Evolutionary conservation across 2,888 invertebrate species (phyloP).

Genomic region (Masnerella sp.): DNA sequence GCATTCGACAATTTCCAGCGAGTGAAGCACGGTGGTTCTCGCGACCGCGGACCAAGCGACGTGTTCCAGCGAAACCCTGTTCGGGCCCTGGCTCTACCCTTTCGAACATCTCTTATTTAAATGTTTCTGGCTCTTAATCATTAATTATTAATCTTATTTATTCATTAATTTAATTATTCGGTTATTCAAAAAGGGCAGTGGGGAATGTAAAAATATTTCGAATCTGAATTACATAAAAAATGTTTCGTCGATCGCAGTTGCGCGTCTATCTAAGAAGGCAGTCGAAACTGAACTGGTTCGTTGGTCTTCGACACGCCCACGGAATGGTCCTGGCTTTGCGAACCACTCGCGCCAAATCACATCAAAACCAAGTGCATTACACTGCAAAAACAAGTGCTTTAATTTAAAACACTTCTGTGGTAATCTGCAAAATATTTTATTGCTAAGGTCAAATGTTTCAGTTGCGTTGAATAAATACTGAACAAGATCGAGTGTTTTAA

Average conservation of each 20-base stretch:
- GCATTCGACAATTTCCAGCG: constrained; percentile 48
- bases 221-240: constrained; percentile 59
- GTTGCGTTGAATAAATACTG: no score
- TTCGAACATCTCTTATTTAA: constrained; percentile 37
- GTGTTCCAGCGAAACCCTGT: no score
- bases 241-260: constrained; percentile 53
- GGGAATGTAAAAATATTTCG: constrained; percentile 62
- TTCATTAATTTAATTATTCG: constrained; percentile 49
- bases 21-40: no score
- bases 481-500: no score
- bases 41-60: background rate
- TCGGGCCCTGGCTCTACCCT: constrained; percentile 27
- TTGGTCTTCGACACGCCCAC: constrained; percentile 29
- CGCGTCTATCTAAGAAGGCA: constrained; percentile 58
- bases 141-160: constrained; percentile 55
- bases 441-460: no score
- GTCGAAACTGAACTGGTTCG: constrained; percentile 53
- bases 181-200: constrained; percentile 61
- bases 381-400: no score
- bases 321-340: constrained; percentile 14
- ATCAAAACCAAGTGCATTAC: no score
- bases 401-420: no score
- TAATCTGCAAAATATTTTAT: no score
- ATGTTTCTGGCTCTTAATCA: constrained; percentile 52
- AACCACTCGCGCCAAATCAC: constrained; percentile 56